Conservation (phyloP, 1,140 invertebrate species). For the Rhynchophorus ferrugineus region DNA sequence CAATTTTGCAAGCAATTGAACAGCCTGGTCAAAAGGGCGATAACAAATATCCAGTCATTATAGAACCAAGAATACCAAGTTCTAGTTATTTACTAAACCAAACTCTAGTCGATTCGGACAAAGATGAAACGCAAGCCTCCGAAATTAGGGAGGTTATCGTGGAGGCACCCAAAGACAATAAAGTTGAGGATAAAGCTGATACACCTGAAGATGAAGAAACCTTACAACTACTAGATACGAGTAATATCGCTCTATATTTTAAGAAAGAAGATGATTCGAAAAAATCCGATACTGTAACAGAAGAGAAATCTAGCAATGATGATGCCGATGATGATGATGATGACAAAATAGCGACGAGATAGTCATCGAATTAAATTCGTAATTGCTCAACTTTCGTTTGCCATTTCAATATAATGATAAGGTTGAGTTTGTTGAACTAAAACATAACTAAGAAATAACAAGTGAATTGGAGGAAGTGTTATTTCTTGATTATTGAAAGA, state of each 20-base stretch:
- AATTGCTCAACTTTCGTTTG: slow-evolving; percentile 3
- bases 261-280: slow-evolving; percentile 31
- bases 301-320: slow-evolving; percentile 10
- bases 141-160: slow-evolving; percentile 24
- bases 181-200: slow-evolving; percentile 8
- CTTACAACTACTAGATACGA: slow-evolving; percentile 42
- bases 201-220: slow-evolving; percentile 15
- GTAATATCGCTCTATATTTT: slow-evolving; percentile 50
- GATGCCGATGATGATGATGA: slow-evolving; percentile 5
- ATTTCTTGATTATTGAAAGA: no score
- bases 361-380: background rate
- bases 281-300: slow-evolving; percentile 6
- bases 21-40: slow-evolving; percentile 42
- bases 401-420: no score
- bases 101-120: slow-evolving; percentile 12
- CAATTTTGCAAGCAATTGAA: slow-evolving; percentile 67
- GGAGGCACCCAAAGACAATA: slow-evolving; percentile 18
- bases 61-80: slow-evolving; percentile 27
- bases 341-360: background rate
- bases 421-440: background rate
- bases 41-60: slow-evolving; percentile 18
- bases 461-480: background rate
- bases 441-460: background rate
- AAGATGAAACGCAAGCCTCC: slow-evolving; percentile 16
- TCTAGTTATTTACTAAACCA: slow-evolving; percentile 28